Base-by-base conservation (phyloP, 2,113 vertebrate species). In the Alouatta palliata region DNA sequence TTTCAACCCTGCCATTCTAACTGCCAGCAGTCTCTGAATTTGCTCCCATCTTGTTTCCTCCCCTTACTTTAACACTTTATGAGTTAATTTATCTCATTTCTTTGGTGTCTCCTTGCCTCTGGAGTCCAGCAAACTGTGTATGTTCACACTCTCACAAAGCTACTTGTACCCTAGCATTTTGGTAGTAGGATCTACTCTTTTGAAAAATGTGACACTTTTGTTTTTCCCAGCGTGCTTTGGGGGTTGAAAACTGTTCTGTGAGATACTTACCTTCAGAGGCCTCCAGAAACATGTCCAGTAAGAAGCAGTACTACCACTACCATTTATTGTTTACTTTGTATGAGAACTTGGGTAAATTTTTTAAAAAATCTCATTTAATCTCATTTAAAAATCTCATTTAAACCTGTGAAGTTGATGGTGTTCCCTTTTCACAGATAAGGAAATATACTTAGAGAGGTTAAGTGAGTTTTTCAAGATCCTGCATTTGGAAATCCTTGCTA, bases 131-230 rank as follows among this genome's bases (percentile, higher is more conserved):
- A 85, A 95, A 87, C 90, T 47, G 61, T 94, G 0, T 94, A 80
- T 91, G 45, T n/a, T 95, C 93, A 88, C 3, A 87, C 4, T 87
- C 14, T 79, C 40, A 92, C 7, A 83, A 82, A 97, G 61, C 61
- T 96, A 84, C 58, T 87, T 94, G 27, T 70, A 91, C 92, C 17
- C 16, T 94, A 95, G 30, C 54, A 94, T 94, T 96, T 97, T 64
- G 40, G 52, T 79, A 52, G 73, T 73, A 82, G 76, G 54, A 88
- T 54, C 32, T 54, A 87, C 11, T 3, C 23, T 91, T 96, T 94
- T 56, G n/a, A 83, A 92, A 96, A 95, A 47, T 14, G 91, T 11
- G 49, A 89, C 12, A 82, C n/a, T 96, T 89, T 49, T 8, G n/a
- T 91, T 81, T 52, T 85, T 86, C 52, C 21, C 17, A 76, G 61